These are phyloP conservation scores for Apteryx owenii DNA, from an alignment of 2,113 vertebrate genomes.

Conservation along the genomic window DNA sequence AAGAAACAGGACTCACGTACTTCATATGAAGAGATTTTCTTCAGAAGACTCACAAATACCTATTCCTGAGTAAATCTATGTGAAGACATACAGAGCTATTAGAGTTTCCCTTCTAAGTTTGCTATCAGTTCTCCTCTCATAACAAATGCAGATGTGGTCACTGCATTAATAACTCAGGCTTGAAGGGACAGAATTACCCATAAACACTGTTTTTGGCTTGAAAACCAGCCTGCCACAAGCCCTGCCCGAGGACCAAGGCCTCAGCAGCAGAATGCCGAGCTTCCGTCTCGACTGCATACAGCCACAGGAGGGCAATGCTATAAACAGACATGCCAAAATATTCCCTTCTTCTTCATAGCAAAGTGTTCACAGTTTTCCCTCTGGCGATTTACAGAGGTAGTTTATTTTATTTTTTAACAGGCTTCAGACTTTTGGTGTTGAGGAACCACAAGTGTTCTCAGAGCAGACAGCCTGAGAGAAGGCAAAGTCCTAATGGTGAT, in stretches of 20 bases:
- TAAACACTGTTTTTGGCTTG: neutral
- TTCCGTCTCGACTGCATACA: neutral
- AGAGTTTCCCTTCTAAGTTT: neutral
- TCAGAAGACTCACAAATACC: neutral
- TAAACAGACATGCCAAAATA: accelerated
- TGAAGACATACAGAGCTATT: accelerated
- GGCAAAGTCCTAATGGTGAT: neutral
- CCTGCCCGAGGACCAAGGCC: neutral
- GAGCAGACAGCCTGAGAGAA: neutral
- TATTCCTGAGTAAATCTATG: accelerated
- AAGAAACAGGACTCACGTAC: neutral
- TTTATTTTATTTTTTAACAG: neutral
- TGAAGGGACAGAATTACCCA: neutral
- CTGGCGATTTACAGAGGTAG: neutral
- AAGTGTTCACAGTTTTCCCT: neutral
- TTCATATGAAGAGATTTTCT: neutral
- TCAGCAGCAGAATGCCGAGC: neutral
- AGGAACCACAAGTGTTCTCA: neutral
- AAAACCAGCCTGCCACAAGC: neutral
- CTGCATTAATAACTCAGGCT: neutral
- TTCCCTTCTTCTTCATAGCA: neutral
- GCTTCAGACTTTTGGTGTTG: neutral
- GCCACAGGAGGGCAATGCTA: neutral
- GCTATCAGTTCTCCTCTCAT: neutral
- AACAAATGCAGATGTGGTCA: neutral